Evolutionary conservation across 2,797 vertebrate species (phyloP).

Genomic region (Sylvilagus floridanus): DNA sequence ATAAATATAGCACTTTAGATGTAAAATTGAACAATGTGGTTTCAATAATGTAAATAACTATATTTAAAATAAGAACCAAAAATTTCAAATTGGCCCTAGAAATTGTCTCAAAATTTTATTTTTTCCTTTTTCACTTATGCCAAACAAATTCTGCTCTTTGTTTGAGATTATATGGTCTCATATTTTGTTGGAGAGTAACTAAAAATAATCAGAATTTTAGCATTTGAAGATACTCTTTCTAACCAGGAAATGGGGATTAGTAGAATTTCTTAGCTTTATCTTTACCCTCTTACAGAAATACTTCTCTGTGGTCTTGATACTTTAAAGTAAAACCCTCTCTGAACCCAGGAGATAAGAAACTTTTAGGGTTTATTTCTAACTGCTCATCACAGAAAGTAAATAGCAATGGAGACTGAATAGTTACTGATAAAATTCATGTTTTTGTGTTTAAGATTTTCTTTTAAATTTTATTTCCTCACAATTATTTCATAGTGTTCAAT

Average conservation of each 20-base stretch:
- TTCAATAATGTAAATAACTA: background rate
- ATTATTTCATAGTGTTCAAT: conserved; percentile 1
- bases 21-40: conserved; percentile 40
- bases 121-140: background rate
- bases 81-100: background rate
- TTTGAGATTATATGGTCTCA: conserved; percentile 24
- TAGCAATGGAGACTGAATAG: conserved; percentile 39
- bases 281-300: background rate
- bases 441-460: conserved; percentile 31
- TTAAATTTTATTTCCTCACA: conserved; percentile 51
- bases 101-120: conserved; percentile 8
- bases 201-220: conserved; percentile 60
- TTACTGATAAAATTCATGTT: background rate
- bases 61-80: background rate
- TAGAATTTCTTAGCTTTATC: conserved; percentile 46
- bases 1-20: conserved; percentile 10
- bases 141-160: conserved; percentile 21
- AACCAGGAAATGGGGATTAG: conserved; percentile 34
- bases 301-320: conserved; percentile 42
- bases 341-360: conserved; percentile 54
- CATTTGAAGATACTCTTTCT: conserved; percentile 48
- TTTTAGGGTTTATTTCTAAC: conserved; percentile 44
- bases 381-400: conserved; percentile 13
- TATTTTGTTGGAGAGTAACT: conserved; percentile 10
- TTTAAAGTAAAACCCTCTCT: conserved; percentile 67